A percentile compares a stretch with the other conserved stretches of the same genome.
Conservation (phyloP, 1,140 invertebrate species). For the Globodera rostochiensis region DNA sequence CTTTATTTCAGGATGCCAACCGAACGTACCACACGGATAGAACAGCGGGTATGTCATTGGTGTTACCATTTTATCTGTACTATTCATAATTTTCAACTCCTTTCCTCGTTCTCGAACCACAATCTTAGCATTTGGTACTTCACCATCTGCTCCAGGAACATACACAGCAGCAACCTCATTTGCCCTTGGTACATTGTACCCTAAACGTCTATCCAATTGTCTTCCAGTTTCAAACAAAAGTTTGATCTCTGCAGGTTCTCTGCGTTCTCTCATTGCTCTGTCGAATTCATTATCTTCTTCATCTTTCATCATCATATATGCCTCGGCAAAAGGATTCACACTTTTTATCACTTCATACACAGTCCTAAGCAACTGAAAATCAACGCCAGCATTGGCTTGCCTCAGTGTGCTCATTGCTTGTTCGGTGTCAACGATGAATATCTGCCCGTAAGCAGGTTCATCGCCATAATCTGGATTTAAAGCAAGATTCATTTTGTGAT, state of each 20-base stretch:
- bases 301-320: neutral
- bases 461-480: slow-evolving; percentile 22
- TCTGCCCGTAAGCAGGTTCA: slow-evolving; percentile 20
- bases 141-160: too few species aligned
- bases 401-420: neutral
- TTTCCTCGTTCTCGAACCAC: too few species aligned
- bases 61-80: too few species aligned
- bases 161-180: too few species aligned
- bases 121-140: too few species aligned
- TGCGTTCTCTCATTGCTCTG: neutral
- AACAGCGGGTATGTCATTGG: too few species aligned
- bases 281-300: neutral
- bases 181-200: too few species aligned
- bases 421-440: slow-evolving; percentile 19
- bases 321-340: neutral
- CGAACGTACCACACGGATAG: too few species aligned
- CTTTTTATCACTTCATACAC: neutral
- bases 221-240: neutral
- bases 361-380: neutral
- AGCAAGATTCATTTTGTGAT: slow-evolving; percentile 3
- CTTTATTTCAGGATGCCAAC: too few species aligned
- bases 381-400: neutral
- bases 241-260: neutral
- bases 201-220: too few species aligned
- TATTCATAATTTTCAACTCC: too few species aligned